phyloP scores from a whole-genome alignment of 2,888 invertebrate genomes.

The Prenolepis imparis region DNA sequence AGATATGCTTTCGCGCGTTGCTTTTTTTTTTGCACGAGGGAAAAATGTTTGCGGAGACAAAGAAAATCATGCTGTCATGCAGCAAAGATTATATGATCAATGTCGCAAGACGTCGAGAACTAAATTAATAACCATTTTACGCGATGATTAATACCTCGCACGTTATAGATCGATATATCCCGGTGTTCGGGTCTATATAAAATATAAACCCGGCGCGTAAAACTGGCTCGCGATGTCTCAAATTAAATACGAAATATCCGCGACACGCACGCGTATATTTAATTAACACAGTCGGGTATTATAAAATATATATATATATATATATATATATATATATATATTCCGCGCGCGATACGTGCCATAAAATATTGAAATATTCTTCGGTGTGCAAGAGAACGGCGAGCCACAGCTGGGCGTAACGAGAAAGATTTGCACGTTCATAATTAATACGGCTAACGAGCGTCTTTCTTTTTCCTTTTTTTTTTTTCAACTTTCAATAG shows the following conservation, averaged over 20 bases:
- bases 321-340: no score
- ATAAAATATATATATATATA: neutral
- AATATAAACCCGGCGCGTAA: neutral
- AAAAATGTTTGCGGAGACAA: conserved; percentile 14
- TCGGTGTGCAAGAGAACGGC: neutral
- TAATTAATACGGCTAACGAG: conserved; percentile 43
- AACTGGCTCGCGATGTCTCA: neutral
- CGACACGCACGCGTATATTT: neutral
- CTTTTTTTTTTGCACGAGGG: neutral
- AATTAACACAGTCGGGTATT: conserved; percentile 31
- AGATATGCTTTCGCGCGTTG: neutral
- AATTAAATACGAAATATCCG: conserved; percentile 29
- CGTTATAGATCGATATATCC: neutral
- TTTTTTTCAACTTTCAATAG: neutral
- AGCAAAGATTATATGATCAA: neutral
- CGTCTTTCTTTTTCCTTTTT: neutral
- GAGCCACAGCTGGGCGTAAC: conserved; percentile 6
- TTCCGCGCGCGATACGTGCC: neutral
- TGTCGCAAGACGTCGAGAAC: neutral
- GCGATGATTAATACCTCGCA: neutral
- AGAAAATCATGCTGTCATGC: neutral
- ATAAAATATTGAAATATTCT: conserved; percentile 39
- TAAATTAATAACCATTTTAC: conserved; percentile 27
- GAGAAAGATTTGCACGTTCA: conserved; percentile 34
- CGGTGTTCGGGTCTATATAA: neutral